phyloP scores from a whole-genome alignment of 2,797 vertebrate genomes.

The Gymnothorax javanicus region DNA sequence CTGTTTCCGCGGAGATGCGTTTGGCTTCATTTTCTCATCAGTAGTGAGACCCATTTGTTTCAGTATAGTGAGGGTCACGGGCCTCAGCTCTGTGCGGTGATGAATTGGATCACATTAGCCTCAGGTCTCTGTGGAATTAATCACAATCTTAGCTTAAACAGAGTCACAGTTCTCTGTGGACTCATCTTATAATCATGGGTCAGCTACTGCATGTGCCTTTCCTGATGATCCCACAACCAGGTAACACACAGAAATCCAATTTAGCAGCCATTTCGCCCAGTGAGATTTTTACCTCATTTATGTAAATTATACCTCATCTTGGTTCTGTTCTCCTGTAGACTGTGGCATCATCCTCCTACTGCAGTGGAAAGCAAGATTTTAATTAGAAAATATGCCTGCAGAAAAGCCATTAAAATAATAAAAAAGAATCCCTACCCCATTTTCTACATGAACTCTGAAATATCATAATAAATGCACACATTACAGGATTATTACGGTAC shows the following conservation, averaged over 20 bases:
- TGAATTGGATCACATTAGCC: conserved; percentile 6
- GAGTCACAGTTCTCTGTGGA: neutral
- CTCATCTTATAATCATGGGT: neutral
- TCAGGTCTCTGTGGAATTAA: conserved; percentile 16
- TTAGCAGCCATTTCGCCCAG: neutral
- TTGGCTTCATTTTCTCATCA: neutral
- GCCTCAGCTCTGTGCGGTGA: neutral
- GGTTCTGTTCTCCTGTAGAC: neutral
- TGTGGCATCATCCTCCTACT: neutral
- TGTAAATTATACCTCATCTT: neutral
- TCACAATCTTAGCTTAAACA: neutral
- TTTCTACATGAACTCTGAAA: conserved; percentile 10
- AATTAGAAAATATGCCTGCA: neutral
- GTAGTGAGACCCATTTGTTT: conserved; percentile 6
- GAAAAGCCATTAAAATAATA: conserved; percentile 5
- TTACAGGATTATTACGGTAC: neutral
- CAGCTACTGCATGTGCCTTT: neutral
- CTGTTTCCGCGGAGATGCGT: neutral
- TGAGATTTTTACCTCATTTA: neutral
- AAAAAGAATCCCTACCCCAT: conserved; percentile 13
- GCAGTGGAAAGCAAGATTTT: neutral
- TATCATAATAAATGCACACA: conserved; percentile 12
- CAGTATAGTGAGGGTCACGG: neutral
- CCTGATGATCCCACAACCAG: neutral
- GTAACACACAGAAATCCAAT: neutral